Conservation (phyloP, 2,113 vertebrate species). For the Maccullochella peelii region DNA sequence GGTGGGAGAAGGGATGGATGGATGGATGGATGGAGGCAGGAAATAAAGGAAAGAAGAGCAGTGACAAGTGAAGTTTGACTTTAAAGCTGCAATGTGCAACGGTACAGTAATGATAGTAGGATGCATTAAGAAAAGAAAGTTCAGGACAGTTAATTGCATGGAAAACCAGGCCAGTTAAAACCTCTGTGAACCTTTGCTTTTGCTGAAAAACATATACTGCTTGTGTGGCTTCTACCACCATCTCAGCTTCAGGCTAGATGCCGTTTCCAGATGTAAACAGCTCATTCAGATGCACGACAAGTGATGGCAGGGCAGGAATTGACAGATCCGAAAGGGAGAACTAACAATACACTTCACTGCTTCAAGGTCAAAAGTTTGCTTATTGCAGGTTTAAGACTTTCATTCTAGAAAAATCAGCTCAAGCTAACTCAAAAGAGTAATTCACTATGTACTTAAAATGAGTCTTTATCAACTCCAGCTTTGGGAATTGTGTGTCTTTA, state of each 20-base stretch:
- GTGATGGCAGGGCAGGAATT: slow-evolving; percentile 35
- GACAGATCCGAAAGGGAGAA: slow-evolving; percentile 1
- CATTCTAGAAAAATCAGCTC: not conserved
- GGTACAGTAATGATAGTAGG: no score
- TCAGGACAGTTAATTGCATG: not conserved
- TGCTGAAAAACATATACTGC: not conserved
- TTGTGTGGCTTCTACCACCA: slow-evolving; percentile 15
- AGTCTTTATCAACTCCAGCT: not conserved
- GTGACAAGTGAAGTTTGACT: not conserved
- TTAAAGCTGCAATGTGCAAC: not conserved
- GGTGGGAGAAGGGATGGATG: not conserved
- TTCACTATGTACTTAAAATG: not conserved
- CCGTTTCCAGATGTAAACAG: slow-evolving; percentile 35
- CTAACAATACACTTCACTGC: not conserved
- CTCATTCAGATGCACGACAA: slow-evolving; percentile 26
- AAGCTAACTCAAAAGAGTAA: not conserved
- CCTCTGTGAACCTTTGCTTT: not conserved
- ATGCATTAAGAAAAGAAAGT: not conserved
- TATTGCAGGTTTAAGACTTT: not conserved
- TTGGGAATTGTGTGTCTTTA: not conserved
- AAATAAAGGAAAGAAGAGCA: not conserved
- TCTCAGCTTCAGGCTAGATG: slow-evolving; percentile 17
- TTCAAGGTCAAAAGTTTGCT: slow-evolving; percentile 2
- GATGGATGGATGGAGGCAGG: not conserved
- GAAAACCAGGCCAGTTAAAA: not conserved